Percentiles rank a stretch among this genome's conserved stretches.
Evolutionary conservation across 2,888 invertebrate species (phyloP).

Genomic region (Anarsia innoxiella): DNA sequence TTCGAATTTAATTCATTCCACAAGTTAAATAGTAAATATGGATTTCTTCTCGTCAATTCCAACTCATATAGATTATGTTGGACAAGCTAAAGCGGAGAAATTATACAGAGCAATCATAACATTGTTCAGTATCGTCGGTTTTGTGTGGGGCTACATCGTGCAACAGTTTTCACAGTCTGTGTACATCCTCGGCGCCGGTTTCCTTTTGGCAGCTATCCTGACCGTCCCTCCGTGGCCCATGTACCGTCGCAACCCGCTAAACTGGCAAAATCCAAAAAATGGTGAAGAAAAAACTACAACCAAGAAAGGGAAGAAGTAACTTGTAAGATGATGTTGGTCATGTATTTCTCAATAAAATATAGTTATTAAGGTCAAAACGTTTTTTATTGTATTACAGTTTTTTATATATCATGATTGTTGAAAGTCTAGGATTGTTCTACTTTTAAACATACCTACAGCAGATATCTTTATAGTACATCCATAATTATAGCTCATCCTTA

Average conservation of each 20-base stretch:
- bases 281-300: constrained; percentile 60
- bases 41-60: constrained; percentile 68
- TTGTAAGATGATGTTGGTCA: constrained; percentile 3
- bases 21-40: constrained; percentile 33
- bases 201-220: constrained; percentile 87
- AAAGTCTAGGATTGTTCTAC: too few species aligned
- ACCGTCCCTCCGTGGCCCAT: constrained; percentile 98
- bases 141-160: constrained; percentile 93
- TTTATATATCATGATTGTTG: too few species aligned
- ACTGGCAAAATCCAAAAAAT: constrained; percentile 87
- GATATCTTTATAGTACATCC: too few species aligned
- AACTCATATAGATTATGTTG: constrained; percentile 85
- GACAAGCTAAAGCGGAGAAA: constrained; percentile 92
- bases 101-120: constrained; percentile 92
- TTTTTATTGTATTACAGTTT: too few species aligned
- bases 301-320: constrained; percentile 72
- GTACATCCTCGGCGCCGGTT: constrained; percentile 93
- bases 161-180: constrained; percentile 98
- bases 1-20: constrained; percentile 6
- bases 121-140: constrained; percentile 91
- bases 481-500: too few species aligned
- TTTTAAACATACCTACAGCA: too few species aligned
- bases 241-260: constrained; percentile 89
- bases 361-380: constrained; percentile 25
- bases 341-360: constrained; percentile 27